Conservation (phyloP, 1,140 invertebrate species). For the Platyscapa corneri region DNA sequence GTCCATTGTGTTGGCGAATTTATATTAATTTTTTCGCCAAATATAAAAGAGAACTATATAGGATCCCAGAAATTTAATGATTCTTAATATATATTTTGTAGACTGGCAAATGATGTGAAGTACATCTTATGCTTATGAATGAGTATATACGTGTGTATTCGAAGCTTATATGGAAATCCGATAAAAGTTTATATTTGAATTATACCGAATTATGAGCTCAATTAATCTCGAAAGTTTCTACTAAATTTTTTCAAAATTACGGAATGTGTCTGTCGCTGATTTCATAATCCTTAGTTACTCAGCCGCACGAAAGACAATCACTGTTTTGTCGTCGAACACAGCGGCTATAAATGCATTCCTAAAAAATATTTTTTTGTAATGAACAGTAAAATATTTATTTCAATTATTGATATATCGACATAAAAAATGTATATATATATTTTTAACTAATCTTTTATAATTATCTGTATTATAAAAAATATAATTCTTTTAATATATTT, state of each 20-base stretch:
- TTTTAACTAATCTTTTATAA: too few relatives aligned
- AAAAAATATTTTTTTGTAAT: conserved; percentile 9
- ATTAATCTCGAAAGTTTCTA: conserved; percentile 46
- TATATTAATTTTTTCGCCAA: conserved; percentile 36
- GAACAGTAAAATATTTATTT: neutral
- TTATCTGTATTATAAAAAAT: too few relatives aligned
- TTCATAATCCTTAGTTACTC: conserved; percentile 41
- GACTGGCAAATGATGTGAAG: conserved; percentile 37
- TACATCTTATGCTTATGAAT: conserved; percentile 42
- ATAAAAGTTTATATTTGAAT: conserved; percentile 37
- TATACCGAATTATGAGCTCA: conserved; percentile 40
- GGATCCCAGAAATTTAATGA: conserved; percentile 45
- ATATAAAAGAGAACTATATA: conserved; percentile 32
- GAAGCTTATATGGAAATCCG: conserved; percentile 44
- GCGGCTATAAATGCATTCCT: conserved; percentile 52
- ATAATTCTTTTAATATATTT: too few relatives aligned
- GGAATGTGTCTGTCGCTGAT: conserved; percentile 51
- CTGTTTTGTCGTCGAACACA: conserved; percentile 55
- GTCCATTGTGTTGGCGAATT: conserved; percentile 48
- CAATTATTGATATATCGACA: neutral
- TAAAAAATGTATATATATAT: too few relatives aligned
- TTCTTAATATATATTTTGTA: conserved; percentile 46
- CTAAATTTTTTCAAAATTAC: conserved; percentile 45
- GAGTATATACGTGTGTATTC: conserved; percentile 40
- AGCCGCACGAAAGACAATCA: conserved; percentile 42